Conservation (phyloP, 2,888 invertebrate genomes). For the Eupeodes luniger region DNA sequence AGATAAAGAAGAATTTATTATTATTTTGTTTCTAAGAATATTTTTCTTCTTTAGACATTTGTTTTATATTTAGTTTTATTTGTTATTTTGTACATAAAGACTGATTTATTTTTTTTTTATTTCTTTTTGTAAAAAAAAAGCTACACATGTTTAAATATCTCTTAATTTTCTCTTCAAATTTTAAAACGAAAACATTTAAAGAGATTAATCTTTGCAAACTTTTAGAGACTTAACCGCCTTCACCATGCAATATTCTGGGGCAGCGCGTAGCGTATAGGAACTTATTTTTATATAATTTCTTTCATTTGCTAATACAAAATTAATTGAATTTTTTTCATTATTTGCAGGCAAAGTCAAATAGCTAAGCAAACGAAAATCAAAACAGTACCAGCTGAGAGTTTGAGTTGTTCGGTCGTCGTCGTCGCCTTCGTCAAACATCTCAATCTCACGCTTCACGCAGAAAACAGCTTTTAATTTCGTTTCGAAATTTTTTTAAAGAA, state of each 20-base stretch:
- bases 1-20: too few relatives aligned
- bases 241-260: not conserved
- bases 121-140: not conserved
- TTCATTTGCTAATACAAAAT: slow-evolving; percentile 1
- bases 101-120: not conserved
- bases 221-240: not conserved
- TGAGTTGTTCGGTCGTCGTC: slow-evolving; percentile 55
- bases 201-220: not conserved
- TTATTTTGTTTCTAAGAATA: not conserved
- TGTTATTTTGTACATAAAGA: not conserved
- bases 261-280: not conserved
- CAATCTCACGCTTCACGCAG: not conserved
- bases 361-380: not conserved
- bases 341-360: slow-evolving; percentile 24
- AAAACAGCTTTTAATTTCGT: slow-evolving; percentile 18
- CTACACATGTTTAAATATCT: not conserved
- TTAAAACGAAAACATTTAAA: slow-evolving; percentile 5
- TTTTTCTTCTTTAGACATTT: too few relatives aligned
- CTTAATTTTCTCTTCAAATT: not conserved
- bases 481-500: not conserved
- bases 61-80: too few relatives aligned
- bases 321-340: not conserved
- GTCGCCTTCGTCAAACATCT: slow-evolving; percentile 17
- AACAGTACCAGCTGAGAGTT: slow-evolving; percentile 59
- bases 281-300: slow-evolving; percentile 43